Evolutionary conservation across 2,797 vertebrate species (phyloP).

Genomic region (Protosalanx chinensis): DNA sequence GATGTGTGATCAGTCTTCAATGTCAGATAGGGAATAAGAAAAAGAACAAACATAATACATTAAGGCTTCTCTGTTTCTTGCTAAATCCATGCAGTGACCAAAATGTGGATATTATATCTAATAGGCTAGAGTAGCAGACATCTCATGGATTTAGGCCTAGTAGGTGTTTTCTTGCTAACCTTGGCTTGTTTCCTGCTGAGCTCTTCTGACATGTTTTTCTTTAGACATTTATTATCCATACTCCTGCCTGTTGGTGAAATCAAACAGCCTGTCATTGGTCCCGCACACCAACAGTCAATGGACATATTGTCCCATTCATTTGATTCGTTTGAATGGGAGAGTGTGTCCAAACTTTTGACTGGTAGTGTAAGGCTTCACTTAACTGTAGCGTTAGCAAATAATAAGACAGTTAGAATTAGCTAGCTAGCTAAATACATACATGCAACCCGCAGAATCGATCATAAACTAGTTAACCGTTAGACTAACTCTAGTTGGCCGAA

Average conservation of each 20-base stretch:
- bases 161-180: not conserved
- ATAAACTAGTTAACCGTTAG: no score
- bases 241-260: conserved; percentile 15
- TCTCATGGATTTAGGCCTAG: not conserved
- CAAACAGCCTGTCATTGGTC: not conserved
- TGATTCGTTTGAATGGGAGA: no score
- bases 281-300: no score
- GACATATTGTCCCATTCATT: no score
- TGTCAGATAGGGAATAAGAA: not conserved
- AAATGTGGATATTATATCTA: not conserved
- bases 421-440: no score
- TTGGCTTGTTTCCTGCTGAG: conserved; percentile 40
- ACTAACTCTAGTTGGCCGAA: no score
- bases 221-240: conserved; percentile 27
- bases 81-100: not conserved
- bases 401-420: no score
- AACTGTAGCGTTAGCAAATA: not conserved
- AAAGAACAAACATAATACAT: not conserved
- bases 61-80: not conserved
- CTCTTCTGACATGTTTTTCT: conserved; percentile 41
- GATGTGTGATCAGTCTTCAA: conserved; percentile 53
- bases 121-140: not conserved
- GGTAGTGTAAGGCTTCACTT: no score
- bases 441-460: no score
- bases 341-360: no score